Conservation (phyloP, 2,113 vertebrate genomes). For the Apus apus region DNA sequence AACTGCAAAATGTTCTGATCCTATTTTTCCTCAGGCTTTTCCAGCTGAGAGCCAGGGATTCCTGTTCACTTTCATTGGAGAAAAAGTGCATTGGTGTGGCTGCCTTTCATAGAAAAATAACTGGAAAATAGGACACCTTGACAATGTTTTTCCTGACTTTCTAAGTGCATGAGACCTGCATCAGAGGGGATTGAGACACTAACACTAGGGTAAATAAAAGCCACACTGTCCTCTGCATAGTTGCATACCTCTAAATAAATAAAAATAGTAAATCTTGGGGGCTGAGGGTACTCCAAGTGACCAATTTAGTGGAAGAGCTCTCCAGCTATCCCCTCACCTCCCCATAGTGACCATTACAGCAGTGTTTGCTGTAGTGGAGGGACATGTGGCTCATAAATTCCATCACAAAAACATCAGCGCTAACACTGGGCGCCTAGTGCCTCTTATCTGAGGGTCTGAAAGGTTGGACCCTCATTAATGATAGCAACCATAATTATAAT, state of each 20-base stretch:
- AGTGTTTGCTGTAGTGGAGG: background rate
- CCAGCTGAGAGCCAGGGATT: background rate
- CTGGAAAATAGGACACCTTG: background rate
- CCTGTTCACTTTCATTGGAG: background rate
- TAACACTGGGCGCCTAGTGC: fast-evolving
- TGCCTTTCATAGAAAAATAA: background rate
- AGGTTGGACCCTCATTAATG: background rate
- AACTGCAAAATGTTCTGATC: background rate
- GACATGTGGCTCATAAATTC: background rate
- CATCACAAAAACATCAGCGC: background rate
- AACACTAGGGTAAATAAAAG: background rate
- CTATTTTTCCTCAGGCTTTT: background rate
- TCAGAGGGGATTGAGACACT: background rate
- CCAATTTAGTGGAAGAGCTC: background rate
- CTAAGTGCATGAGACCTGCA: background rate
- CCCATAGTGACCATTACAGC: background rate
- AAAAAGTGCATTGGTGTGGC: background rate
- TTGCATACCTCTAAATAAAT: background rate
- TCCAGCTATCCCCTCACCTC: no score
- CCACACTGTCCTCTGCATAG: background rate
- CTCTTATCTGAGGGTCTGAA: background rate
- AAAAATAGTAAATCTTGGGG: background rate
- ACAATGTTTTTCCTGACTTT: background rate
- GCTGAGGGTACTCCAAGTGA: background rate
- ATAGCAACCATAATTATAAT: background rate